Percentiles rank a stretch among this genome's conserved stretches.
These are phyloP conservation scores for Bucorvus abyssinicus DNA, from an alignment of 2,797 vertebrate species.

Conservation along the genomic window DNA sequence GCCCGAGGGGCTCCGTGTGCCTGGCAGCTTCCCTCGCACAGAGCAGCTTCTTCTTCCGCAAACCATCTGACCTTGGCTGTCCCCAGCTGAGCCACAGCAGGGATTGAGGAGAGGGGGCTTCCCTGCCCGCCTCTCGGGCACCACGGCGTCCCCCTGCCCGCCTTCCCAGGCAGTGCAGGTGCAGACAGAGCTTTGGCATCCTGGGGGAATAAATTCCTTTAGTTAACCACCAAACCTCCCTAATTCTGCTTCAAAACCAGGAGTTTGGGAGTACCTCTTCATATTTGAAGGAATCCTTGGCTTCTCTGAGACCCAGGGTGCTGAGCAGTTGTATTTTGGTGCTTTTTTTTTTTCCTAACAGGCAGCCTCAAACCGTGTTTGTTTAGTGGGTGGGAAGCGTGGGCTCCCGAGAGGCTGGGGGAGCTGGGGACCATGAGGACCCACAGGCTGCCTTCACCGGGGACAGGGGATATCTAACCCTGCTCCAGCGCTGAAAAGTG, in stretches of 20 bases:
- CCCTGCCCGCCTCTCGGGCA: not conserved
- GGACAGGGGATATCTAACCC: fast-evolving
- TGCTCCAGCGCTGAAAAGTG: not conserved
- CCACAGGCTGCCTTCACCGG: not conserved
- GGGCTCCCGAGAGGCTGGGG: fast-evolving
- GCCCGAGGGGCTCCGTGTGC: not conserved
- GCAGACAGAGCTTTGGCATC: not conserved
- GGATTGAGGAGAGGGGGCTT: not conserved
- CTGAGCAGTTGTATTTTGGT: not conserved
- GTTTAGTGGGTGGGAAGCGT: not conserved
- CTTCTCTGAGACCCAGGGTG: not conserved
- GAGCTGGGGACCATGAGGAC: not conserved
- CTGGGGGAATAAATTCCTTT: not conserved
- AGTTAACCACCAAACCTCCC: not conserved
- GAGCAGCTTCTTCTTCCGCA: not conserved
- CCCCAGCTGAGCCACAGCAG: not conserved
- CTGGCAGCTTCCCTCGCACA: not conserved
- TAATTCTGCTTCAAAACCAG: not conserved
- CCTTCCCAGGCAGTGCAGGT: not conserved
- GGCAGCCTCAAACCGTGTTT: not conserved
- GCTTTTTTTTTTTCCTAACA: not conserved
- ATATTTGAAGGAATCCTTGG: not conserved
- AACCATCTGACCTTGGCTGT: not conserved
- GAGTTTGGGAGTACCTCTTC: not conserved
- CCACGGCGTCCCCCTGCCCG: fast-evolving